Evolutionary conservation across 2,113 vertebrate species (phyloP), one percentile per base, ranked within the genome.

Genomic region (Ornithorhynchus anatinus): DNA sequence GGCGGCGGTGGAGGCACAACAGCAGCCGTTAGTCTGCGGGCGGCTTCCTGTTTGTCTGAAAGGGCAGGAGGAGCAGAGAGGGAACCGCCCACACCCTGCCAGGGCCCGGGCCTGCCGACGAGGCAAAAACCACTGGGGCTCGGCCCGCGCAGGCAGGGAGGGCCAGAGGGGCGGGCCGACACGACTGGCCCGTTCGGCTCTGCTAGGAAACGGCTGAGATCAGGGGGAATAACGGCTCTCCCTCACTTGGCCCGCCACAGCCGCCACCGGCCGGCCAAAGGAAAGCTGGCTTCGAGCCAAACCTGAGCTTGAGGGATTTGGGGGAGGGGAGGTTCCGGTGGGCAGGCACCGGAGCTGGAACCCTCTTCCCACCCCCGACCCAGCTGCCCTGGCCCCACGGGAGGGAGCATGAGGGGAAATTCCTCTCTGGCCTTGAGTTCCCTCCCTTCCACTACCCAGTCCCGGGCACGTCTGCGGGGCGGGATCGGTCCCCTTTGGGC

Each of bases 1-100:
- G n/a, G n/a, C n/a, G n/a, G n/a, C n/a, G n/a, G n/a, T n/a, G n/a
- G n/a, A n/a, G n/a, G n/a, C n/a, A n/a, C n/a, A n/a, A n/a, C n/a
- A n/a, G n/a, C n/a, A n/a, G n/a, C n/a, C n/a, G n/a, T n/a, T n/a
- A 57, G 53, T 47, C 20, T 54, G 23, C 37, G 61, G 11, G 38
- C 22, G 54, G 39, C 25, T 81, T 79, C 61, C 66, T 72, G 50
- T 79, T 79, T 75, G 33, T 69, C 42, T 59, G 53, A 69, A 72
- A 20, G 32, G 47, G 31, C 77, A 81, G 44, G 39, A 17, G 63
- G 42, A n/a, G n/a, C n/a, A n/a, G n/a, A n/a, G n/a, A n/a, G n/a
- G n/a, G n/a, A n/a, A n/a, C n/a, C n/a, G n/a, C n/a, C n/a, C n/a
- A n/a, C n/a, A n/a, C n/a, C 40, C 27, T 51, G 19, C 19, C 61